These are phyloP conservation scores for Darevskia nairensis DNA, from an alignment of 2,797 vertebrate genomes.

Conservation along the genomic window DNA sequence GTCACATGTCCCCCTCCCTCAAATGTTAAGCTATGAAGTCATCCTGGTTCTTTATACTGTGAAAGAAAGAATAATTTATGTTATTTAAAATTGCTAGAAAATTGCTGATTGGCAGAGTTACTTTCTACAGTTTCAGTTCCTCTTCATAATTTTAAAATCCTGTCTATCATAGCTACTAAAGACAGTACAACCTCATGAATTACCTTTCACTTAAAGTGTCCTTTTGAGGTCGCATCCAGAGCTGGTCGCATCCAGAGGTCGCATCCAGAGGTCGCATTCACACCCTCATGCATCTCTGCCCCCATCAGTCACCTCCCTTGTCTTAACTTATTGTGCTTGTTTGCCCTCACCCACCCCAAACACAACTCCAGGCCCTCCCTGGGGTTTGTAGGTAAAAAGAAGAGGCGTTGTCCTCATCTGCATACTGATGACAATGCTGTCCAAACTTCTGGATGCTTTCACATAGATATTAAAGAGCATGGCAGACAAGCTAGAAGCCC, in stretches of 20 bases:
- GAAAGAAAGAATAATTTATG: background rate
- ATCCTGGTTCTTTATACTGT: background rate
- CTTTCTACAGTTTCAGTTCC: background rate
- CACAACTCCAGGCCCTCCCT: too few relatives aligned
- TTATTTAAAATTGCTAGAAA: slow-evolving; percentile 19
- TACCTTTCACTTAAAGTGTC: background rate
- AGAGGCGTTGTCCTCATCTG: too few relatives aligned
- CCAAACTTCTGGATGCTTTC: too few relatives aligned
- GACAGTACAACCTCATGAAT: slow-evolving; percentile 28
- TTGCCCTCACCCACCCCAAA: too few relatives aligned
- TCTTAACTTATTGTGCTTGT: too few relatives aligned
- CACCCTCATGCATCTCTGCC: background rate
- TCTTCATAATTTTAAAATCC: slow-evolving; percentile 32
- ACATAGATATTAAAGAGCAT: too few relatives aligned
- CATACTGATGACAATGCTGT: too few relatives aligned
- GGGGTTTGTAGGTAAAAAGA: too few relatives aligned
- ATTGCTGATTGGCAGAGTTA: background rate
- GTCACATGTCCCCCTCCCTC: background rate
- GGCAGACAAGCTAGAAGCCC: too few relatives aligned
- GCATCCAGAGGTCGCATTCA: slow-evolving; percentile 36
- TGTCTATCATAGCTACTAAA: slow-evolving; percentile 5
- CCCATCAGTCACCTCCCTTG: too few relatives aligned
- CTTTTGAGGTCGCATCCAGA: slow-evolving; percentile 6
- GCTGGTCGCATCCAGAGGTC: background rate
- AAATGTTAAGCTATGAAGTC: background rate